These are phyloP conservation scores for Cataglyphis rosenhaueri DNA, from an alignment of 2,888 invertebrate species.

Conservation along the genomic window DNA sequence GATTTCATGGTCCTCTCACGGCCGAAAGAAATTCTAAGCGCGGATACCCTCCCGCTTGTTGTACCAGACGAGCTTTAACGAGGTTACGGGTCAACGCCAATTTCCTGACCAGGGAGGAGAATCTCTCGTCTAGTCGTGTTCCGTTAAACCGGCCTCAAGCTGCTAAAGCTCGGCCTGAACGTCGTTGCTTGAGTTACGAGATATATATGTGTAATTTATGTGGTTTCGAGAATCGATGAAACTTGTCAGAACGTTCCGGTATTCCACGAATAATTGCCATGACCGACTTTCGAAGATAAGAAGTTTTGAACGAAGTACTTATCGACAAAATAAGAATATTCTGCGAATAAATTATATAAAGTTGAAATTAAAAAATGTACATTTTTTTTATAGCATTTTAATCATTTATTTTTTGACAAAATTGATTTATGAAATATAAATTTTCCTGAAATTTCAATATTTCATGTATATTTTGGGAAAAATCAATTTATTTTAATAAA, in stretches of 20 bases:
- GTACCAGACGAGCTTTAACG: slow-evolving; percentile 62
- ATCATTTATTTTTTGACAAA: background rate
- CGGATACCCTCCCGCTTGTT: slow-evolving; percentile 32
- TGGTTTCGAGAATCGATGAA: slow-evolving; percentile 34
- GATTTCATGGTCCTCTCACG: slow-evolving; percentile 73
- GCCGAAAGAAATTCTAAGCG: slow-evolving; percentile 68
- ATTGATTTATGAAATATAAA: background rate
- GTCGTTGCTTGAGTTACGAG: slow-evolving; percentile 22
- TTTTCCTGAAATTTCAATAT: background rate
- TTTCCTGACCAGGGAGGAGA: slow-evolving; percentile 62
- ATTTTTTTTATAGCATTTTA: slow-evolving; percentile 49
- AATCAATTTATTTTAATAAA: background rate
- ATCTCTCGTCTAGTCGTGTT: slow-evolving; percentile 43
- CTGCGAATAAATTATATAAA: background rate
- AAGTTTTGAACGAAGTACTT: background rate
- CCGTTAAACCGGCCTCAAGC: slow-evolving; percentile 11
- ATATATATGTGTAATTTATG: slow-evolving; percentile 43
- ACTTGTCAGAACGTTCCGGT: background rate
- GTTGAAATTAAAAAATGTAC: background rate
- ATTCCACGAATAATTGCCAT: slow-evolving; percentile 6
- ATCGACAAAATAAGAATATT: background rate
- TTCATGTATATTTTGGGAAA: background rate
- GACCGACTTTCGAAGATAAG: slow-evolving; percentile 17
- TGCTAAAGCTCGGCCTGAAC: slow-evolving; percentile 2
- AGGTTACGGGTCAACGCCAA: slow-evolving; percentile 72